These are phyloP conservation scores for Oithona nana DNA, from an alignment of 2,888 invertebrate species.

Conservation along the genomic window DNA sequence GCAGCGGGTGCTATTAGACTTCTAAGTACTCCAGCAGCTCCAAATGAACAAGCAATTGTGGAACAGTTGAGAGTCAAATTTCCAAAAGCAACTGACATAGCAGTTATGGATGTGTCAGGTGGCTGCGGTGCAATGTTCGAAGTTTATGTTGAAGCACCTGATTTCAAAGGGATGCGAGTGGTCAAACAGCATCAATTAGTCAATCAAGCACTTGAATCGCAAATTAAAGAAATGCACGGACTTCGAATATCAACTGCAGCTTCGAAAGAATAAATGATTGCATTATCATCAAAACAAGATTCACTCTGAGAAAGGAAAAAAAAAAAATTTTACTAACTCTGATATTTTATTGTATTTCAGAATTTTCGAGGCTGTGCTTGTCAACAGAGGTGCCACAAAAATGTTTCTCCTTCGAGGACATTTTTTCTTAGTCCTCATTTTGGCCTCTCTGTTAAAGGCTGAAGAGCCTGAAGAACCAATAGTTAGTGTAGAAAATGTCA, in stretches of 20 bases:
- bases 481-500: neutral
- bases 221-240: slow-evolving; percentile 67
- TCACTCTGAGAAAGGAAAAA: no score
- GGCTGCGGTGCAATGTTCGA: slow-evolving; percentile 67
- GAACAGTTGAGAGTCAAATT: slow-evolving; percentile 31
- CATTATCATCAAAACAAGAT: no score
- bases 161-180: slow-evolving; percentile 34
- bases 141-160: slow-evolving; percentile 43
- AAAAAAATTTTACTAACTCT: no score
- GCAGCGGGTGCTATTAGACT: no score
- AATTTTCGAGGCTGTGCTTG: no score
- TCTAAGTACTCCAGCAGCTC: neutral
- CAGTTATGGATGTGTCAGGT: slow-evolving; percentile 48
- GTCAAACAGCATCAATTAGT: slow-evolving; percentile 15
- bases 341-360: no score
- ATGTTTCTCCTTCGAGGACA: no score
- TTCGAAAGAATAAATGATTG: no score
- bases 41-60: neutral
- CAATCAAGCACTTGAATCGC: slow-evolving; percentile 42
- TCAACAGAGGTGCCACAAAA: no score
- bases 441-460: neutral
- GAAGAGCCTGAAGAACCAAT: neutral
- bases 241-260: slow-evolving; percentile 50
- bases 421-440: no score
- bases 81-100: slow-evolving; percentile 42